A percentile compares a stretch with the other conserved stretches of the same genome.
phyloP scores from a whole-genome alignment of 2,113 vertebrate species.

The Tychaedon coryphoeus region DNA sequence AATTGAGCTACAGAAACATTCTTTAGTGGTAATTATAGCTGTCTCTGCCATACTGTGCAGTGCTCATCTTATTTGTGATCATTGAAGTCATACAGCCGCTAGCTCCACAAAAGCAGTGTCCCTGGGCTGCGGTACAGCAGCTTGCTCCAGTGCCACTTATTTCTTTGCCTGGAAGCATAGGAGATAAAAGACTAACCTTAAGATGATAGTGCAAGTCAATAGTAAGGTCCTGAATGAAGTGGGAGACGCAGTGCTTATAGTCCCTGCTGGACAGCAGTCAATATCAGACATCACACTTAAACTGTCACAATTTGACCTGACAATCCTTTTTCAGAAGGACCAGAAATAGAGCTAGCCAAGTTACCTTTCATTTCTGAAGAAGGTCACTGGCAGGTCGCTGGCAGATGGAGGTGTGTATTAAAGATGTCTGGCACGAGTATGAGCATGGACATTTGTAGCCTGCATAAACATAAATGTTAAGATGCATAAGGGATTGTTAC shows the following conservation, averaged over 20 bases:
- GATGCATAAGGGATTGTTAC: background rate
- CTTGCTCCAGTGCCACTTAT: background rate
- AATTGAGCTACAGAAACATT: background rate
- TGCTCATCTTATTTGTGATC: background rate
- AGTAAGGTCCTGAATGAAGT: slow-evolving; percentile 17
- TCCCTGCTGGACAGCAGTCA: slow-evolving; percentile 31
- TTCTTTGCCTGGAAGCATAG: slow-evolving; percentile 28
- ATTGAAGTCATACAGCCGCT: background rate
- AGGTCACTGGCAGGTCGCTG: slow-evolving; percentile 1
- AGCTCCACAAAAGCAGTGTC: background rate
- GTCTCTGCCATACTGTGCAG: background rate
- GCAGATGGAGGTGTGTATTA: background rate
- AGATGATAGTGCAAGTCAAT: background rate
- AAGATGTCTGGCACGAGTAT: background rate
- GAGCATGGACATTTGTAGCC: background rate
- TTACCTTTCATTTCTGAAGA: slow-evolving; percentile 27
- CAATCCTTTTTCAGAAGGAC: slow-evolving; percentile 49
- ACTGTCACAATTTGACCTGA: slow-evolving; percentile 56
- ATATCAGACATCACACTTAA: slow-evolving; percentile 43
- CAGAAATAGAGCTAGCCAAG: slow-evolving; percentile 44
- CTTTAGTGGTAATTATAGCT: background rate
- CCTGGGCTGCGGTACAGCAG: background rate
- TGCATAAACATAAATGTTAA: slow-evolving; percentile 8
- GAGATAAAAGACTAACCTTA: slow-evolving; percentile 18
- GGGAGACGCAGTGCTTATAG: background rate